Base-by-base conservation (phyloP, 2,888 invertebrate species). In the Mythimna albipuncta region DNA sequence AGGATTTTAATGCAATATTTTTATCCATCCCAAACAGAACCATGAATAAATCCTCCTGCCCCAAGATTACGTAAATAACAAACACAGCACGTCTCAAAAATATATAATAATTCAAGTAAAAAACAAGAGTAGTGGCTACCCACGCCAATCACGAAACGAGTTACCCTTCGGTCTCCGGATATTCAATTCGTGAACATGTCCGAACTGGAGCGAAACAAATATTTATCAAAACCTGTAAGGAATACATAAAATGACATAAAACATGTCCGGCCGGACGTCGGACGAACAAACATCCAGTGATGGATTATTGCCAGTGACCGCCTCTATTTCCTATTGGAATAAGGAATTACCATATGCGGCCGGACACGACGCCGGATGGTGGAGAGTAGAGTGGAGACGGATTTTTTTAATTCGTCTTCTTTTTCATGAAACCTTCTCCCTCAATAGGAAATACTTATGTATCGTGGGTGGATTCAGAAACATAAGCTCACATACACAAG, bases 241-340 rank as follows among this genome's bases (percentile, higher is more conserved):
- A 96, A 96, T 96, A 95, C 95, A 91, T 93, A 96, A 96, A 94
- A 93, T 93, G 94, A 94, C 95, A 94, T 93, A 94, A 93, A 95
- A 94, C 94, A 94, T 91, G 93, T 88, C 92, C 89, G 89, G 85
- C 88, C 88, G 89, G 91, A 91, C 93, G 91, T 88, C 88, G 89
- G 91, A 91, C 93, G 91, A 92, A 95, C 94, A 94, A 94, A 94
- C 89, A 83, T 81, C 82, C 90, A 89, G 94, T 96, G 96, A 96
- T 95, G 96, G 96, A 96, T 96, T 96, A 96, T 96, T 96, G 95
- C 95, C 90, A 94, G 92, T 95, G 96, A 95, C 96, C 96, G 95
- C 95, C 93, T 93, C 94, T 94, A 95, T 95, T 95, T 96, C 95
- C 95, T 96, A 95, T 96, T 94, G 94, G 95, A 95, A 95, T 96